Base-by-base conservation (phyloP, 2,797 vertebrate species). In the Anniella stebbinsi region DNA sequence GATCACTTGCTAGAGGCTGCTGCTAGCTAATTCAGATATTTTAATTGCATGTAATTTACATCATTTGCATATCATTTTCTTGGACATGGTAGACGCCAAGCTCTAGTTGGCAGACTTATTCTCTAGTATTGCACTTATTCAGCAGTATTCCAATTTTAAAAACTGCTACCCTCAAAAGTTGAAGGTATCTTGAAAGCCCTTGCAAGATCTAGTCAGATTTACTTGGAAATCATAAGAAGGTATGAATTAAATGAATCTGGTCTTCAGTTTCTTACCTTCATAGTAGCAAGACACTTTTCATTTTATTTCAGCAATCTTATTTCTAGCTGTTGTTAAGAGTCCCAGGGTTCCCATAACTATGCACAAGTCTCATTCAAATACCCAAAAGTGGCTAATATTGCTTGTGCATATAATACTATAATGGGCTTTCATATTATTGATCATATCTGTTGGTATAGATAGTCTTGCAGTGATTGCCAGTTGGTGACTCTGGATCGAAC, bases 1-100 rank as follows among this genome's bases (percentile, higher is more conserved):
- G 36, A 77, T 83, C 10, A 45, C 70, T 76, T 82, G 78, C 78
- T 83, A 83, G 72, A 90, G 80, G 72, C 80, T 87, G 60, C 85
- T 51, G 80, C 57, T 87, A 67, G 70, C 60, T 77, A 82, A 90
- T 83, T 83, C 60, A n/a, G 80, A 87, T 90, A 77, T 87, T 90
- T 76, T 90, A 90, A 90, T 90, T 87, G 28, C 60, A 90, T 87
- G 45, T 76, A 76, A 83, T 90, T 90, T 87, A 41, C 78, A 87
- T 90, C 60, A 87, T 90, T 90, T 90, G 85, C 80, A 90, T 90
- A 87, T 87, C 45, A 60, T 90, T 90, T 90, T 54, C 85, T 87
- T 90, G 80, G 85, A 69, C 36, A 57, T 77, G 72, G 89, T 83
- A 76, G 80, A 45, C 67, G 86, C 80, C 72, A 90, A 87, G 41